Base-by-base conservation (phyloP, 1,140 invertebrate genomes). In the Schmidtea mediterranea region DNA sequence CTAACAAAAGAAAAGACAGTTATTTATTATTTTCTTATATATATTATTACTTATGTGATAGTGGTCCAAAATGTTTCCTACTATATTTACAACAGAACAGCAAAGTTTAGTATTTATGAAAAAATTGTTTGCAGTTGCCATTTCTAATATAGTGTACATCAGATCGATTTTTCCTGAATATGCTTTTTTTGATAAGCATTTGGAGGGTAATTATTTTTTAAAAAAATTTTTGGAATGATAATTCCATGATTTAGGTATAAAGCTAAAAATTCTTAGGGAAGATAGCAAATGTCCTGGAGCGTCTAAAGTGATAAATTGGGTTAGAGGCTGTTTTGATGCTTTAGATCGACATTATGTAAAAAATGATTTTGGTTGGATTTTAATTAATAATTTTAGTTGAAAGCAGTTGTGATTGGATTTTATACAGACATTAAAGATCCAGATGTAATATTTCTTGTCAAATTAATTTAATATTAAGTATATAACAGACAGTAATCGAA, bases 311-410 rank as follows among this genome's bases (percentile, higher is more conserved):
- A 62, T 68, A 23, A 56, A 66, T 46, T 67, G 64, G 60, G 56
- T 69, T 9, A 61, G 62, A 53, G 65, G 64, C 1, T 66, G 63
- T 51, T 69, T 67, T 59, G 67, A 69, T 64, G 67, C 67, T 10
- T 53, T 69, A 43, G 65, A 69, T 38, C 67, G 66, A 48, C 67
- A 66, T 65, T 69, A 68, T 59, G 67, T 69, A 59, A 66, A n/a
- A n/a, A n/a, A n/a, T n/a, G n/a, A n/a, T n/a, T n/a, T n/a, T n/a
- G n/a, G n/a, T n/a, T n/a, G n/a, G n/a, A n/a, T n/a, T n/a, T n/a
- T n/a, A n/a, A n/a, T n/a, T n/a, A 49, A n/a, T 48, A 2, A 48
- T 51, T 55, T 6, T 52, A 57, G 56, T 38, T 57, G 22, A 40
- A 50, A 23, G 52, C 51, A 39, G 46, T 54, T 32, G 38, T 57